Evolutionary conservation across 2,797 vertebrate genomes (phyloP), one percentile per base, ranked within the genome.

Genomic region (Spea hammondii): DNA sequence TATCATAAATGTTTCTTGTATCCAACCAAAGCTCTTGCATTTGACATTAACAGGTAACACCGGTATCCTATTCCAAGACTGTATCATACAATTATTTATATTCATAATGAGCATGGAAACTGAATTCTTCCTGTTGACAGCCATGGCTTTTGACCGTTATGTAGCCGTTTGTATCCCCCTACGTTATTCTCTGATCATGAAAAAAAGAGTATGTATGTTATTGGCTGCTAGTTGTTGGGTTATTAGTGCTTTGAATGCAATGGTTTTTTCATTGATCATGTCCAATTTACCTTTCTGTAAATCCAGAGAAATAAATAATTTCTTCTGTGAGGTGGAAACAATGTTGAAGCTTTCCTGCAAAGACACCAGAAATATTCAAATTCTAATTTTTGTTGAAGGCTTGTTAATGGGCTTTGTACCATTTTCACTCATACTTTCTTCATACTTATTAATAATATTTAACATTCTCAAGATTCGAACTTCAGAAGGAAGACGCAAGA

Each of bases 221-320:
- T 49, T 72, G 71, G 12, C 57, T 32, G 7, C 32, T 47, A 13
- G 4, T 13, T 57, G 55, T 57, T 57, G 55, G 55, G 12, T 57
- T 2, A 13, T 13, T 57, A 4, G 55, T 11, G 9, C 49, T 50
- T 13, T 74, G 8, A 74, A 65, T 8, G 51, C 72, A 45, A 65
- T 45, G 32, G n/a, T 54, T 9, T 65, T 17, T 49, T 32, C 62
- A 7, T 53, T 14, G 11, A 12, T 65, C 13, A 8, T 74, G 11
- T 65, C 72, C 13, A 65, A 53, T 13, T 74, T 66, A 54, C 45
- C 17, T 3, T 74, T 65, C 17, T 62, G 59, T n/a, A 44, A 17
- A 49, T 64, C 57, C 6, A n/a, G 44, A 50, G 60, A 74, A 51
- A 12, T 74, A 44, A 72, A 74, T 32, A 57, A 74, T 65, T 74